Conservation (phyloP, 2,797 vertebrate genomes). For the Kryptolebias ocellatus region DNA sequence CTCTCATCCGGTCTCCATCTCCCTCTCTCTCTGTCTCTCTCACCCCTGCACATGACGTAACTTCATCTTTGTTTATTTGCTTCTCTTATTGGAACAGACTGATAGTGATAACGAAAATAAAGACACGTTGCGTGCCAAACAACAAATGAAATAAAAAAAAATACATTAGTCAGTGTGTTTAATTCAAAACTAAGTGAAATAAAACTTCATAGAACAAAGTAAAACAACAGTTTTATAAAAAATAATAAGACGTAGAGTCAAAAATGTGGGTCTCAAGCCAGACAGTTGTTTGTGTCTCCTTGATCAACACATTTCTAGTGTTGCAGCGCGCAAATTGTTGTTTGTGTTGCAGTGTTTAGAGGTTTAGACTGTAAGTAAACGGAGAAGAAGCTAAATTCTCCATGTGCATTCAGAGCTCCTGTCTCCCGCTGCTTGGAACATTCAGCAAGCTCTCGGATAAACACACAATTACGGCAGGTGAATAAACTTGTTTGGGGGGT, state of each 20-base stretch:
- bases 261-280: neutral
- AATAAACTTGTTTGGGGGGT: conserved; percentile 87
- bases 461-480: conserved; percentile 88
- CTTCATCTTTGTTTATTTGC: conserved; percentile 76
- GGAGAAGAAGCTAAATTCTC: conserved; percentile 77
- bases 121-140: conserved; percentile 2
- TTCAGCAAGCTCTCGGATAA: conserved; percentile 82
- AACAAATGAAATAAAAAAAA: no score
- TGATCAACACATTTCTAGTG: neutral
- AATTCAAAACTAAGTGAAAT: no score
- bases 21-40: conserved; percentile 58
- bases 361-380: conserved; percentile 77
- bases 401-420: conserved; percentile 73
- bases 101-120: conserved; percentile 48
- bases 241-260: neutral
- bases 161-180: no score
- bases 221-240: no score
- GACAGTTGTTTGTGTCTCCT: conserved; percentile 5
- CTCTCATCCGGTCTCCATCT: conserved; percentile 58
- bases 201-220: no score
- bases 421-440: conserved; percentile 82
- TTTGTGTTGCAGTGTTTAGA: conserved; percentile 70
- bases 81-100: conserved; percentile 66
- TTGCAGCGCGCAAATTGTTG: conserved; percentile 30
- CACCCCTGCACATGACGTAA: conserved; percentile 71